phyloP scores from a whole-genome alignment of 2,113 vertebrate species.

The Gila orcuttii region DNA sequence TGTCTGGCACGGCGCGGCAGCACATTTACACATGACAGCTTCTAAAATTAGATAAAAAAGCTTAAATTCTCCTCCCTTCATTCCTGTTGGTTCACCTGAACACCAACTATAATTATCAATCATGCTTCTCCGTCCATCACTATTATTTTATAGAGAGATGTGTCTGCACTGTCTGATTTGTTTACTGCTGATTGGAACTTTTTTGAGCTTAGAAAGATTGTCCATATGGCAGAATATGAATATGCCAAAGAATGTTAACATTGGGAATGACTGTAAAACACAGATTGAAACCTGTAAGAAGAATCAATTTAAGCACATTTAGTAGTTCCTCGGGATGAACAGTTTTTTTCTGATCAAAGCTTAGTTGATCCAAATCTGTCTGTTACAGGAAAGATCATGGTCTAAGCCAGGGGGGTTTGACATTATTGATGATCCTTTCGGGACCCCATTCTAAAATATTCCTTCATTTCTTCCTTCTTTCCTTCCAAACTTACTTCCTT shows the following conservation, averaged over 20 bases:
- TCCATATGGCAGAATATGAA: slow-evolving; percentile 4
- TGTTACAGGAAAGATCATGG: background rate
- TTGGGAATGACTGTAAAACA: background rate
- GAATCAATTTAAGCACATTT: background rate
- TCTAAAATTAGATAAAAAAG: slow-evolving; percentile 57
- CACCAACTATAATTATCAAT: slow-evolving; percentile 53
- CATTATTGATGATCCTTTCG: background rate
- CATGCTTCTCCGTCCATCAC: slow-evolving; percentile 53
- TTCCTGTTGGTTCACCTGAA: slow-evolving; percentile 43
- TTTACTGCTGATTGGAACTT: slow-evolving; percentile 40
- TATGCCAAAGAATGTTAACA: background rate
- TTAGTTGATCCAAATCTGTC: background rate
- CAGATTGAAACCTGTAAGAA: background rate
- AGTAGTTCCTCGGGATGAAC: background rate
- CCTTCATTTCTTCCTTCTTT: no score
- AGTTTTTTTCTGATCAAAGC: background rate
- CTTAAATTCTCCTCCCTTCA: slow-evolving; percentile 32
- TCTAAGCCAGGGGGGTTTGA: background rate
- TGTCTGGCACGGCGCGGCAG: slow-evolving; percentile 52
- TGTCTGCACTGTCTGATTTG: slow-evolving; percentile 46
- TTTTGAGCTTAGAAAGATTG: background rate
- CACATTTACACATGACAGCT: slow-evolving; percentile 59
- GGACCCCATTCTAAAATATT: background rate
- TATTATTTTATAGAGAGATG: slow-evolving; percentile 39
- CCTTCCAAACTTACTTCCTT: no score